Evolutionary conservation across 92 coral and sea anemone species (phyloP).

Genomic region (Muricea muricata): DNA sequence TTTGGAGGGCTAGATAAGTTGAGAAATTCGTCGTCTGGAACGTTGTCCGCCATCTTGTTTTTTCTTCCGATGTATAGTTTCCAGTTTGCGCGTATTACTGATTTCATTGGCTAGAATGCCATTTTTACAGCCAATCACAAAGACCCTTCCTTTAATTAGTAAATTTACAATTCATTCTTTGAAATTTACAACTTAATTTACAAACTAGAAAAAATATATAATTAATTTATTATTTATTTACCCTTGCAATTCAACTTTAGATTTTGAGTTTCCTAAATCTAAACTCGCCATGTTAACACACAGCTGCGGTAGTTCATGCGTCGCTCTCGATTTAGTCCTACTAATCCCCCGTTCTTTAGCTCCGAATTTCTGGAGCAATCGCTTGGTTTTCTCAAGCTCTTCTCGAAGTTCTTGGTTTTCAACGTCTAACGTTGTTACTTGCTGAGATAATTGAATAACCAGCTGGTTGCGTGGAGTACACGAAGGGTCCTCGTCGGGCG

Average conservation of each 20-base stretch:
- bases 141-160: no score
- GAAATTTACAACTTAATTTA: no score
- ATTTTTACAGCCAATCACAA: not conserved
- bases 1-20: constrained; percentile 50
- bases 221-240: no score
- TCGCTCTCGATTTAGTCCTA: not conserved
- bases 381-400: constrained; percentile 68
- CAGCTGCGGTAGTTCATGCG: not conserved
- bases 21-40: not conserved
- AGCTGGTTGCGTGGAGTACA: constrained; percentile 70
- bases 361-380: constrained; percentile 69
- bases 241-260: constrained; percentile 14
- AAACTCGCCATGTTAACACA: constrained; percentile 22
- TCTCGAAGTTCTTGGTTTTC: constrained; percentile 67
- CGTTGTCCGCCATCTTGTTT: constrained; percentile 31
- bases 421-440: constrained; percentile 72
- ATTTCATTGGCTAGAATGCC: not conserved
- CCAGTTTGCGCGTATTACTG: not conserved
- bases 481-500: constrained; percentile 15
- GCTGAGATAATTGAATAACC: constrained; percentile 76
- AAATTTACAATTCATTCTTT: no score
- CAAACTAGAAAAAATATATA: no score
- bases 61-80: not conserved
- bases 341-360: not conserved
- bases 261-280: not conserved